A percentile compares a stretch with the other conserved stretches of the same genome.
Evolutionary conservation across 2,888 invertebrate genomes (phyloP).

Genomic region (Stictocephala bisonia): DNA sequence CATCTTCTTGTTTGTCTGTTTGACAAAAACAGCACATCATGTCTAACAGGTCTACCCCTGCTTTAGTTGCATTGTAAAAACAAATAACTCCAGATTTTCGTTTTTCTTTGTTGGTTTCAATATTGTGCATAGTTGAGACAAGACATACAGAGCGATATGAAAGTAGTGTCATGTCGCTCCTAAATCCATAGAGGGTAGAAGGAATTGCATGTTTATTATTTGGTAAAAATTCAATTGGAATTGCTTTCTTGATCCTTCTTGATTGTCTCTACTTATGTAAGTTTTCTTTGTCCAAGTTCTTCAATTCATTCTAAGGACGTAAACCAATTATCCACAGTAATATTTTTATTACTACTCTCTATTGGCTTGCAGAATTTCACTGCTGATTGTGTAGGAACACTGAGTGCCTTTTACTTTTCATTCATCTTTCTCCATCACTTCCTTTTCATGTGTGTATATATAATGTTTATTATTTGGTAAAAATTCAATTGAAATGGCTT

Average conservation of each 20-base stretch:
- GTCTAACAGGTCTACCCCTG: constrained; percentile 50
- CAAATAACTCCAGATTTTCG: constrained; percentile 50
- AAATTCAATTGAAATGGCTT: too few species aligned
- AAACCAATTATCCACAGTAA: constrained; percentile 62
- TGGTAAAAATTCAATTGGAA: constrained; percentile 47
- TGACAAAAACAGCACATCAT: constrained; percentile 49
- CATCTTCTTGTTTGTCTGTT: constrained; percentile 49
- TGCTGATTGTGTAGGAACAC: constrained; percentile 59
- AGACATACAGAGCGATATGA: constrained; percentile 51
- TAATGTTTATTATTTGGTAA: too few species aligned
- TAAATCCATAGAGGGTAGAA: constrained; percentile 44
- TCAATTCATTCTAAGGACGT: constrained; percentile 58
- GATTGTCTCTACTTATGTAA: constrained; percentile 44
- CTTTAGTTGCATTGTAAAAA: constrained; percentile 50
- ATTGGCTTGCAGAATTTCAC: constrained; percentile 58
- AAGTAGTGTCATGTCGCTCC: constrained; percentile 45
- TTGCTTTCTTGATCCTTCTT: constrained; percentile 47
- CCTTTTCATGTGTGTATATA: too few species aligned
- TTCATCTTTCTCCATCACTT: constrained; percentile 58
- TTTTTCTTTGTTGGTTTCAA: constrained; percentile 27
- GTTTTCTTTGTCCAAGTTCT: constrained; percentile 37
- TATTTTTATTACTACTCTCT: constrained; percentile 58
- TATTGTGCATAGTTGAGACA: constrained; percentile 52
- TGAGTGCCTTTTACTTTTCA: constrained; percentile 57
- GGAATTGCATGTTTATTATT: constrained; percentile 9